Base-by-base conservation (phyloP, 1,140 invertebrate genomes). In the Zaprionus davidi region DNA sequence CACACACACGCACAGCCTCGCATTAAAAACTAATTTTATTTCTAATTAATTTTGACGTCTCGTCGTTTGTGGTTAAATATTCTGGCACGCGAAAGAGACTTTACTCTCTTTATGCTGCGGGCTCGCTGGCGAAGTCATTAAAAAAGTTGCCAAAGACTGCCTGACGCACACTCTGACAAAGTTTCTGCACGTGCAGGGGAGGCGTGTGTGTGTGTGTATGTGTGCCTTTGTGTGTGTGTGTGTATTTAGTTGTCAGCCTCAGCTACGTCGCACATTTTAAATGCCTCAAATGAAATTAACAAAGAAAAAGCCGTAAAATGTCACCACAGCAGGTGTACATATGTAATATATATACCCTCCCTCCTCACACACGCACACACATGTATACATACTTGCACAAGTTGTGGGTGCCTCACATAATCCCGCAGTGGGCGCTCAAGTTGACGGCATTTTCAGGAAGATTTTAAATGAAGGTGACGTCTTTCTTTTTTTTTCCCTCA, bases 41-140 rank as follows among this genome's bases (percentile, higher is more conserved):
- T 87, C 84, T 88, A 88, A 88, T 88, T 88, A 88, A 88, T 88
- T 88, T 88, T 88, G 84, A 88, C 84, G 85, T 88, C 85, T 88
- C 81, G 84, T 88, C 84, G 84, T 90, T 88, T 88, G 84, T 75
- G 84, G 84, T 90, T 88, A 88, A 88, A 88, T 88, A 88, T 88
- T 84, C 85, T 79, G 74, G 84, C 84, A 84, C 81, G 84, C 85
- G 81, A 87, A 81, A 75, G 41, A 72, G 84, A 68, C 81, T 79
- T 69, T 46, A n/a, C 41, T 46, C n/a, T 71, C 60, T 70, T 60
- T 74, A 69, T 72, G 74, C 20, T 73, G 71, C 63, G 77, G 69
- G 63, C 55, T 72, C 26, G 57, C 68, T 66, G 71, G 69, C 74
- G 70, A 84, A 84, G 84, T 88, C 83, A 87, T 87, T 87, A 87